A percentile compares a stretch with the other conserved stretches of the same genome.
phyloP scores from a whole-genome alignment of 2,888 invertebrate genomes.

The Eustalomyia histrio region DNA sequence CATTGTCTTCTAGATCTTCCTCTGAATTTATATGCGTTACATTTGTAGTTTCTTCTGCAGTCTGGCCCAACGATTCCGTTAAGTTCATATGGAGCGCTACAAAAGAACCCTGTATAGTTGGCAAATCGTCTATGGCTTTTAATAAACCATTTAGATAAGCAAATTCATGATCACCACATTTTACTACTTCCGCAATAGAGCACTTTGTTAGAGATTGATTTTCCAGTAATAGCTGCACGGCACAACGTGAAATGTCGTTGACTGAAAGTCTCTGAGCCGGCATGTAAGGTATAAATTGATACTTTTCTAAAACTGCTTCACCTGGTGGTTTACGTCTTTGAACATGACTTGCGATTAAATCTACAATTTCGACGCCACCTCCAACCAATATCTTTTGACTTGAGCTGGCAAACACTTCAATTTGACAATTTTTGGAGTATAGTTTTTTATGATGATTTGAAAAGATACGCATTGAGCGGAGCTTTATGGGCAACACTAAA shows the following conservation, averaged over 20 bases:
- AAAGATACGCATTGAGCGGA: conserved; percentile 84
- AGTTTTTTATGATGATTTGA: conserved; percentile 80
- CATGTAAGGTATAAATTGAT: conserved; percentile 84
- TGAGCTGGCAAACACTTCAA: conserved; percentile 65
- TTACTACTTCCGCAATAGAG: conserved; percentile 82
- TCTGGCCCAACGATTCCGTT: neutral
- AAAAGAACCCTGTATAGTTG: conserved; percentile 84
- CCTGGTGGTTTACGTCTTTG: conserved; percentile 83
- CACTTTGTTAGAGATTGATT: conserved; percentile 80
- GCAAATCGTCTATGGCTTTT: conserved; percentile 83
- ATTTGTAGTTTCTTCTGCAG: neutral
- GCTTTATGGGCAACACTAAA: conserved; percentile 86
- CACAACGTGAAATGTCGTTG: conserved; percentile 81
- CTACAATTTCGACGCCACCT: conserved; percentile 87
- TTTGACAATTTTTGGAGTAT: conserved; percentile 77
- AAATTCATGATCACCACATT: conserved; percentile 81
- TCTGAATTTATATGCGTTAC: conserved; percentile 3
- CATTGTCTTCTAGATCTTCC: conserved; percentile 13
- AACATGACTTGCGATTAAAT: conserved; percentile 86
- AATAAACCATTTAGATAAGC: conserved; percentile 80
- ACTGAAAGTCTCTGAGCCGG: conserved; percentile 65
- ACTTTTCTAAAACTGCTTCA: conserved; percentile 87
- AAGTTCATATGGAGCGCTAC: conserved; percentile 74
- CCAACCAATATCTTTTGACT: conserved; percentile 79
- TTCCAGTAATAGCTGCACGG: conserved; percentile 86